These are phyloP conservation scores for Silurus aristotelis DNA, from an alignment of 2,797 vertebrate genomes.

Conservation along the genomic window DNA sequence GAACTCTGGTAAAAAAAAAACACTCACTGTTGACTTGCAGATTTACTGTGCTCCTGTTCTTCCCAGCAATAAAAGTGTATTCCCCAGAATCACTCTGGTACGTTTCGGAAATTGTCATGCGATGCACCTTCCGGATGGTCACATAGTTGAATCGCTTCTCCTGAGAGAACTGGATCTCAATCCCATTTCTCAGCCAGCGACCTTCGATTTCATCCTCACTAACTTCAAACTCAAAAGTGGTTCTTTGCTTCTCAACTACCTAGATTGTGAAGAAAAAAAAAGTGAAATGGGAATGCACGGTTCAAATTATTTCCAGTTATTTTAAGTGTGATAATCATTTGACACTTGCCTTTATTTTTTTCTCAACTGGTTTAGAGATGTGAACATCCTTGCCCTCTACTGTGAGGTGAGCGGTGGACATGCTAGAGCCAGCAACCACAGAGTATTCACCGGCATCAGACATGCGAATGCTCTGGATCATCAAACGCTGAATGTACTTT, in stretches of 20 bases:
- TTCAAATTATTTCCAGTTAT: background rate
- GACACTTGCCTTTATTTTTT: conserved; percentile 69
- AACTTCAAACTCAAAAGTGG: conserved; percentile 86
- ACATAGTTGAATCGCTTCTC: conserved; percentile 81
- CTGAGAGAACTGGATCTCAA: conserved; percentile 83
- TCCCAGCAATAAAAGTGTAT: conserved; percentile 86
- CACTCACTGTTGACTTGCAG: conserved; percentile 79
- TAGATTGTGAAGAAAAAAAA: conserved; percentile 52
- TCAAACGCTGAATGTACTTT: conserved; percentile 88
- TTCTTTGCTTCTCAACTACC: conserved; percentile 85
- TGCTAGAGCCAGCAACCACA: conserved; percentile 90
- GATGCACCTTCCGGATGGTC: conserved; percentile 80
- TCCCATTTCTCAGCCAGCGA: conserved; percentile 84
- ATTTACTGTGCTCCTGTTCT: conserved; percentile 80
- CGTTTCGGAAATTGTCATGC: conserved; percentile 84
- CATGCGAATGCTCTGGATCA: conserved; percentile 87
- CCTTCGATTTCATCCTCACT: conserved; percentile 87
- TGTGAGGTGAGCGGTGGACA: conserved; percentile 84
- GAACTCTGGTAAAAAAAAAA: no score
- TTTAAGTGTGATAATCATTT: background rate
- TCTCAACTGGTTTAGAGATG: conserved; percentile 71
- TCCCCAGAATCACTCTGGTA: conserved; percentile 81
- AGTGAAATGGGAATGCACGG: background rate
- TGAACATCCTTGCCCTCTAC: conserved; percentile 93
- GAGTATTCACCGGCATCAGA: conserved; percentile 91